Percentiles rank a stretch among this genome's conserved stretches.
Evolutionary conservation across 2,797 vertebrate genomes (phyloP).

Genomic region (Pantherophis alleghaniensis): DNA sequence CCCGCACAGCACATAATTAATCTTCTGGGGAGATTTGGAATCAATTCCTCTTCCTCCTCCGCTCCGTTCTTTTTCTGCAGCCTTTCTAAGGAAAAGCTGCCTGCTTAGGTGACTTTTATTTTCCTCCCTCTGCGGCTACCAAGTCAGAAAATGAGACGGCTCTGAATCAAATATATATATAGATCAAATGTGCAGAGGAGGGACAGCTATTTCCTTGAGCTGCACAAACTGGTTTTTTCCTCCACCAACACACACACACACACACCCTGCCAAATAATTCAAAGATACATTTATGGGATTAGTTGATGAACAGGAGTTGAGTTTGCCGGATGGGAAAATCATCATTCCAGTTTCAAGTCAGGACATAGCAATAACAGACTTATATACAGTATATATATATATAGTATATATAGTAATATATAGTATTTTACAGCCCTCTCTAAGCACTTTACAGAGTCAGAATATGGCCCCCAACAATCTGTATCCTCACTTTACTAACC

Average conservation of each 20-base stretch:
- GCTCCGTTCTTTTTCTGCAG: conserved; percentile 62
- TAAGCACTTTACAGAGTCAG: no score
- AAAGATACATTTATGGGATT: not conserved
- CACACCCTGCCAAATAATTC: not conserved
- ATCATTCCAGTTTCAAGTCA: not conserved
- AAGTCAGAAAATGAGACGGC: conserved; percentile 45
- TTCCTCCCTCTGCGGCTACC: conserved; percentile 38
- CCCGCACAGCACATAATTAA: conserved; percentile 69
- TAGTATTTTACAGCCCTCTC: no score
- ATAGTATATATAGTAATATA: no score
- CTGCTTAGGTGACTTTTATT: conserved; percentile 54
- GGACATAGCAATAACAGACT: not conserved
- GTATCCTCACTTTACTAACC: no score
- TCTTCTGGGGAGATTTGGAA: conserved; percentile 63
- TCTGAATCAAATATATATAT: conserved; percentile 53
- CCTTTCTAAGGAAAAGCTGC: conserved; percentile 51
- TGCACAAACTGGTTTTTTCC: not conserved
- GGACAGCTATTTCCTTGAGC: conserved; percentile 32
- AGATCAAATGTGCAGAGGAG: conserved; percentile 33
- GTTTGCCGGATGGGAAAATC: not conserved
- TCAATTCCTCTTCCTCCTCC: conserved; percentile 54
- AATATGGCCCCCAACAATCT: no score
- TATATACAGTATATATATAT: no score
- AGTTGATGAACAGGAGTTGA: not conserved
- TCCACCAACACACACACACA: no score